phyloP scores from a whole-genome alignment of 2,888 invertebrate genomes.

The Agonopterix heracliana region DNA sequence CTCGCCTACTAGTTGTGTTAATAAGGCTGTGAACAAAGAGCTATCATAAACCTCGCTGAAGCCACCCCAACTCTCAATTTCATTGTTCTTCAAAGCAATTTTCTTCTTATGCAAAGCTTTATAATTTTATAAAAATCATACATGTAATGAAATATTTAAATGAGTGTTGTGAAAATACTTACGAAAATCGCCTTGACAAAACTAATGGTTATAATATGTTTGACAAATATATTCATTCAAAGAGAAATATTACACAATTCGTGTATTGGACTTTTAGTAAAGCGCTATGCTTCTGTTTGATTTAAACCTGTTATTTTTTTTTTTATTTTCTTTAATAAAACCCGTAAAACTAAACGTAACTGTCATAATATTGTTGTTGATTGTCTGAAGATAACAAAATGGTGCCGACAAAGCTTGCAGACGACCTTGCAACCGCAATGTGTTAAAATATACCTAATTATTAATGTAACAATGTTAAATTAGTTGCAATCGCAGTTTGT shows the following conservation, averaged over 20 bases:
- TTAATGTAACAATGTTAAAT: too few species aligned
- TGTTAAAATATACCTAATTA: too few species aligned
- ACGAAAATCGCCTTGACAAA: constrained; percentile 66
- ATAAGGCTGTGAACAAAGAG: constrained; percentile 24
- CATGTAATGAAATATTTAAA: constrained; percentile 24
- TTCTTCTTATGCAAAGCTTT: constrained; percentile 1
- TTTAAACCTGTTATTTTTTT: too few species aligned
- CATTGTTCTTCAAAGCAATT: constrained; percentile 17
- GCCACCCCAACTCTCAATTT: background rate
- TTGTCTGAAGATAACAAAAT: too few species aligned
- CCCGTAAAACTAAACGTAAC: too few species aligned
- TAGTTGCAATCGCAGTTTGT: too few species aligned
- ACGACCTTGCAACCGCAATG: too few species aligned
- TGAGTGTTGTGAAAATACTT: constrained; percentile 43
- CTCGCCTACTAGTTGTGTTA: constrained; percentile 48
- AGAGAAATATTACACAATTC: constrained; percentile 55
- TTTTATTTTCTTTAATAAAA: too few species aligned
- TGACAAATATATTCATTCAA: constrained; percentile 62
- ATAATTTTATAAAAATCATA: too few species aligned
- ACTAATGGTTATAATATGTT: constrained; percentile 57
- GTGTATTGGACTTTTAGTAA: constrained; percentile 26
- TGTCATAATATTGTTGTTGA: too few species aligned
- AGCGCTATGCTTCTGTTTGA: background rate
- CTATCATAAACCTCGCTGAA: constrained; percentile 21
- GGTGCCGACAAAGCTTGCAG: too few species aligned